A percentile compares a stretch with the other conserved stretches of the same genome.
Evolutionary conservation across 2,797 vertebrate genomes (phyloP).

Genomic region (Gephyroberyx darwinii): DNA sequence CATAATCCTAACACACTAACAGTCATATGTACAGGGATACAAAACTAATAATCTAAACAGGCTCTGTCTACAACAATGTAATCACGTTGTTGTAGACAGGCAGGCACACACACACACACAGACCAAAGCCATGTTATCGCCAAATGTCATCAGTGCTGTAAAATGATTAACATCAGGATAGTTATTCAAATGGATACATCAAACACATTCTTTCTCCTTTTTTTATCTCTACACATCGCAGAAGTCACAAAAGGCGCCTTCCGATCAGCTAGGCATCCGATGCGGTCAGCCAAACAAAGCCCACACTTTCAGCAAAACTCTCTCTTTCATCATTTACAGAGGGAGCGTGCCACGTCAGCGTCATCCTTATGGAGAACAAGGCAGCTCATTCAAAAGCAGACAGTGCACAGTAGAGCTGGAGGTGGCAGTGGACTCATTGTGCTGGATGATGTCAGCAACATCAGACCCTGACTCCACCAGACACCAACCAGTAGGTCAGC

Average conservation of each 20-base stretch:
- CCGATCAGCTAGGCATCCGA: conserved; percentile 50
- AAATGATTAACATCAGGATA: conserved; percentile 68
- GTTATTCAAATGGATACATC: conserved; percentile 73
- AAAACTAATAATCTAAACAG: not conserved
- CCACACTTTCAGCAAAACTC: conserved; percentile 45
- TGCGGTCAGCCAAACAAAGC: conserved; percentile 59
- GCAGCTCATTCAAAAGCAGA: conserved; percentile 54
- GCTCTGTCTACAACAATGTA: too few species aligned
- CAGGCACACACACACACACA: conserved; percentile 2
- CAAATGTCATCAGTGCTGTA: conserved; percentile 65
- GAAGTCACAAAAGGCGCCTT: conserved; percentile 69
- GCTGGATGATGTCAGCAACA: conserved; percentile 68
- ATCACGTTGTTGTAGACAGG: conserved; percentile 27
- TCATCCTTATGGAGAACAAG: conserved; percentile 60
- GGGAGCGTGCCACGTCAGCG: conserved; percentile 71
- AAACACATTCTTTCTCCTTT: conserved; percentile 70
- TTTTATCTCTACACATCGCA: conserved; percentile 68
- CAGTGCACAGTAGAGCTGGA: conserved; percentile 70
- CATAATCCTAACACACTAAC: conserved; percentile 37
- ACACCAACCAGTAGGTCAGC: conserved; percentile 47
- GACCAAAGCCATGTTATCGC: conserved; percentile 45
- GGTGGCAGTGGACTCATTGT: conserved; percentile 70
- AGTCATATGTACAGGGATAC: conserved; percentile 7
- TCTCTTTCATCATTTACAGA: conserved; percentile 78
- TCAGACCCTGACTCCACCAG: conserved; percentile 53